Evolutionary conservation across 2,113 vertebrate genomes (phyloP).

Genomic region (Podarcis muralis): DNA sequence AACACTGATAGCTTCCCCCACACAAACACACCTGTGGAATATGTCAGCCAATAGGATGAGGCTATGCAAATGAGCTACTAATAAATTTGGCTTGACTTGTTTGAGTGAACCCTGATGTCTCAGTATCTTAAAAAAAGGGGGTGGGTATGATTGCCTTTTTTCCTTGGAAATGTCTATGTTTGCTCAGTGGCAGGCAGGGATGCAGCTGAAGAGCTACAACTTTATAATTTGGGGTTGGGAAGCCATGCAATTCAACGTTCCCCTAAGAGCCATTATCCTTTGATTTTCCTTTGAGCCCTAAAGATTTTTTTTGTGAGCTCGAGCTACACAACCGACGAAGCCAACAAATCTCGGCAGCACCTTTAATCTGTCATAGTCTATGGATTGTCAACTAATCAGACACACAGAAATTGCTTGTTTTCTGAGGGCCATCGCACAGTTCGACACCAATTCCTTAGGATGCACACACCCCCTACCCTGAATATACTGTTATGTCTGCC

Average conservation of each 20-base stretch:
- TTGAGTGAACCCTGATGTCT: neutral
- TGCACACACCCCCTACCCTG: neutral
- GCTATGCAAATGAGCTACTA: neutral
- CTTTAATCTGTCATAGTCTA: neutral
- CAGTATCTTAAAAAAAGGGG: neutral
- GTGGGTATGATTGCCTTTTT: neutral
- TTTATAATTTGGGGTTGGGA: neutral
- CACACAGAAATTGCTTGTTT: neutral
- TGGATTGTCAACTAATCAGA: neutral
- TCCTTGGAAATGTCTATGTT: neutral
- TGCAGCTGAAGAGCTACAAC: neutral
- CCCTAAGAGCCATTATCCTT: neutral
- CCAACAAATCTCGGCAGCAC: neutral
- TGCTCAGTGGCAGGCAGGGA: neutral
- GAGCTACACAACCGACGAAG: neutral
- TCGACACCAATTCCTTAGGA: neutral
- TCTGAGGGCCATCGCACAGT: neutral
- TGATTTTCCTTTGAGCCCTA: conserved; percentile 7
- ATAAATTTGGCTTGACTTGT: neutral
- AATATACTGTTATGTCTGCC: neutral
- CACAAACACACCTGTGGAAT: neutral
- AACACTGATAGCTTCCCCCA: neutral
- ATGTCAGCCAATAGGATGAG: neutral
- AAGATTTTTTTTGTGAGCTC: neutral
- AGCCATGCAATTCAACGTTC: neutral